A percentile compares a stretch with the other conserved stretches of the same genome.
Evolutionary conservation across 2,113 vertebrate genomes (phyloP).

Genomic region (Clarias batrachus): DNA sequence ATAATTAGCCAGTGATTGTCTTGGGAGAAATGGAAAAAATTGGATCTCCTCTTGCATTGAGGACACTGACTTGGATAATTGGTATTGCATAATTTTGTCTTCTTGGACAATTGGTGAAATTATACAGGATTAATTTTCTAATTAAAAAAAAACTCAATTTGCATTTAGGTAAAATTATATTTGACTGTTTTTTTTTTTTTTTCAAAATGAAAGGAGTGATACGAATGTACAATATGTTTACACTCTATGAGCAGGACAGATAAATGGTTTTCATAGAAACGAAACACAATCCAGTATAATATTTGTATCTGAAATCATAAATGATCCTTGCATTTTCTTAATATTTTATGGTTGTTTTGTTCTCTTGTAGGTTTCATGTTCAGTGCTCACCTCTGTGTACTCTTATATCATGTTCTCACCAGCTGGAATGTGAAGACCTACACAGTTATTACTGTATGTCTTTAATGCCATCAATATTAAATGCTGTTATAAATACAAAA

Average conservation of each 20-base stretch:
- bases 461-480: slow-evolving; percentile 62
- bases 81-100: neutral
- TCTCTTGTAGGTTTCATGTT: neutral
- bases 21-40: neutral
- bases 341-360: neutral
- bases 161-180: neutral
- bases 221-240: neutral
- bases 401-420: slow-evolving; percentile 28
- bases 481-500: slow-evolving; percentile 50
- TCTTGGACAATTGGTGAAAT: neutral
- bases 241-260: neutral
- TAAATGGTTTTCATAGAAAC: slow-evolving; percentile 3
- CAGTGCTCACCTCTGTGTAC: neutral
- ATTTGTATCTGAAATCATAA: neutral
- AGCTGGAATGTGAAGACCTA: slow-evolving; percentile 46
- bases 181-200: neutral
- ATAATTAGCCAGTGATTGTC: neutral
- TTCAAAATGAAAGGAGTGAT: neutral
- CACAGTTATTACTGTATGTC: slow-evolving; percentile 21
- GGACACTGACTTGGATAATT: neutral
- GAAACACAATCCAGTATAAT: neutral
- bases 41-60: neutral
- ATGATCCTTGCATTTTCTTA: neutral
- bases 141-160: neutral
- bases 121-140: neutral